Evolutionary conservation across 2,113 vertebrate genomes (phyloP), one percentile per base, ranked within the genome.

Genomic region (Lycaon pictus): DNA sequence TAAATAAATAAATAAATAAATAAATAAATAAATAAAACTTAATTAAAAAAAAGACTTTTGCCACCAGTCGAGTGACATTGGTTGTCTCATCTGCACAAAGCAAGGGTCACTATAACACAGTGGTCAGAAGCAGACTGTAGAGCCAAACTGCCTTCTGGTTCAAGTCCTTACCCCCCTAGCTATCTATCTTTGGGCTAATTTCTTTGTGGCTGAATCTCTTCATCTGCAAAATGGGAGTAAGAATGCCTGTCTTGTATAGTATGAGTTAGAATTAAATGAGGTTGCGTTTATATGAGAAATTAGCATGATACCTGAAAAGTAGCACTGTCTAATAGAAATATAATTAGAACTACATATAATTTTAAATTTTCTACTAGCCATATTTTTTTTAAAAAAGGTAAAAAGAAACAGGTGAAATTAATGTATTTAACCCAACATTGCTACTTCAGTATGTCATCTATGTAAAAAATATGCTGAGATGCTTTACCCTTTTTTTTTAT

Each of bases 321-420:
- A 89, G 20, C 58, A 17, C 81, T 93, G 56, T 76, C 35, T 37
- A 51, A 62, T 85, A 55, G 85, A 71, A 92, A 88, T 79, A 69
- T 3, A 71, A 77, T 93, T 60, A 67, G 35, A 58, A 58, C n/a
- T 29, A 63, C 62, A 25, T 79, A 2, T 55, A 55, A 84, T 11
- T 89, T 79, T 10, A 32, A 62, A 48, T 63, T 79, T 92, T 80
- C 29, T 80, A 27, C 22, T 48, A 90, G 32, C 11, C 32, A 69
- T 29, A 60, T 90, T 94, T 86, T 48, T 58, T 43, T 55, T 11
- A 27, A 90, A 84, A 37, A 77, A 32, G 19, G 15, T 69, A 60
- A 79, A 85, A 95, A 74, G 35, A 72, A 84, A 90, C 29, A 37
- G 29, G 23, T 74, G 51, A 87, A 87, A n/a, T 95, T 65, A 51